A percentile compares a stretch with the other conserved stretches of the same genome.
These are phyloP conservation scores for Dallia pectoralis DNA, from an alignment of 2,797 vertebrate genomes.

Conservation along the genomic window DNA sequence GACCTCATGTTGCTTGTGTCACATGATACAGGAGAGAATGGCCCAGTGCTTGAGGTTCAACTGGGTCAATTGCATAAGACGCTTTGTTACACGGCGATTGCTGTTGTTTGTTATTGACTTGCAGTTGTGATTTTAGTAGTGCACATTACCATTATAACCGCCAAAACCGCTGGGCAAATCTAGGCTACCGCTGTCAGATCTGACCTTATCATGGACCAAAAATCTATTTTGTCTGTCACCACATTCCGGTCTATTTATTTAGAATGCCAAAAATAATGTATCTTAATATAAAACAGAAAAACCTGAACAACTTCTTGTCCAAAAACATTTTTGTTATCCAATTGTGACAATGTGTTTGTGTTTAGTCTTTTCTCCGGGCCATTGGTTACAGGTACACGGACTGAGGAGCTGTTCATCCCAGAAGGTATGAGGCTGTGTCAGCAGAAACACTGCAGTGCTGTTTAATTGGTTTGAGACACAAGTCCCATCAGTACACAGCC, in stretches of 20 bases:
- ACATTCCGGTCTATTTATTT: no score
- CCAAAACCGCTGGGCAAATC: no score
- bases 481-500: not conserved
- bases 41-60: not conserved
- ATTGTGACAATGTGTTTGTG: not conserved
- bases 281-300: no score
- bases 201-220: not conserved
- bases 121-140: not conserved
- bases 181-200: not conserved
- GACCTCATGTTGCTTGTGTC: slow-evolving; percentile 4
- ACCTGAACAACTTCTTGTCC: no score
- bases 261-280: no score
- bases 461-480: not conserved
- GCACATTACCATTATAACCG: no score
- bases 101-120: not conserved
- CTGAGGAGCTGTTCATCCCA: not conserved
- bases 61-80: not conserved
- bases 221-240: no score
- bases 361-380: not conserved
- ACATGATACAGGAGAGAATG: not conserved
- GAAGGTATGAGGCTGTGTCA: not conserved
- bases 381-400: not conserved
- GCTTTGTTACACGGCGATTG: not conserved
- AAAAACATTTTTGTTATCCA: no score
- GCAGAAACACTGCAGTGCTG: not conserved